These are phyloP conservation scores for Chaitophorus viminalis DNA, from an alignment of 2,888 invertebrate genomes.

Conservation along the genomic window DNA sequence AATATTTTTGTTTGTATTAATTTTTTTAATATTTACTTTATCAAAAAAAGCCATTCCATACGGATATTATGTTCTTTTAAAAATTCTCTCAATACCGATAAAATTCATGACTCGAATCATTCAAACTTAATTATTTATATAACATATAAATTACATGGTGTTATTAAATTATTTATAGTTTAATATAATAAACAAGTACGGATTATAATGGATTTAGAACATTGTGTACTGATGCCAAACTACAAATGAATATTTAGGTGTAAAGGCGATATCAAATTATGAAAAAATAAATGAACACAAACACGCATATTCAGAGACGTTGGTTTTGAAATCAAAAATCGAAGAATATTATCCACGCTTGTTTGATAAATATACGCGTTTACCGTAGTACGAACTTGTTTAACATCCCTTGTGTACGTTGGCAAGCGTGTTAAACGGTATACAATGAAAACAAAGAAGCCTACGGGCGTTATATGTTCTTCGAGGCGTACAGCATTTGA, in stretches of 20 bases:
- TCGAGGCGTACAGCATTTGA: not conserved
- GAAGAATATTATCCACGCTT: not conserved
- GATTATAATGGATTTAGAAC: not conserved
- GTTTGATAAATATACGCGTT: slow-evolving; percentile 10
- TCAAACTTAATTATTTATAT: too few species aligned
- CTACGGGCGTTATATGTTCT: slow-evolving; percentile 5
- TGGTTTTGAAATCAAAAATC: not conserved
- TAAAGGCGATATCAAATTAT: not conserved
- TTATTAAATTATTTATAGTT: too few species aligned
- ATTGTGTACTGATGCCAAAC: not conserved
- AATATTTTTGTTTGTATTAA: too few species aligned
- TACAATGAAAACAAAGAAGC: slow-evolving; percentile 25
- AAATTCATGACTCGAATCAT: too few species aligned
- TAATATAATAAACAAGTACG: too few species aligned
- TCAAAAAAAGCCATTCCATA: too few species aligned
- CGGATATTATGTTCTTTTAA: too few species aligned
- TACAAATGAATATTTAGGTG: not conserved
- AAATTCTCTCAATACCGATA: too few species aligned
- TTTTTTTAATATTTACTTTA: too few species aligned
- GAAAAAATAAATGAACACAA: not conserved
- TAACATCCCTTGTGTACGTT: not conserved
- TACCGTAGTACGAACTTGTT: slow-evolving; percentile 19
- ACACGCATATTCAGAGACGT: not conserved
- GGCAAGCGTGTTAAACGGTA: slow-evolving; percentile 26
- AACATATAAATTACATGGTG: too few species aligned